These are phyloP conservation scores for Aleadryas rufinucha DNA, from an alignment of 2,113 vertebrate species.

Conservation along the genomic window DNA sequence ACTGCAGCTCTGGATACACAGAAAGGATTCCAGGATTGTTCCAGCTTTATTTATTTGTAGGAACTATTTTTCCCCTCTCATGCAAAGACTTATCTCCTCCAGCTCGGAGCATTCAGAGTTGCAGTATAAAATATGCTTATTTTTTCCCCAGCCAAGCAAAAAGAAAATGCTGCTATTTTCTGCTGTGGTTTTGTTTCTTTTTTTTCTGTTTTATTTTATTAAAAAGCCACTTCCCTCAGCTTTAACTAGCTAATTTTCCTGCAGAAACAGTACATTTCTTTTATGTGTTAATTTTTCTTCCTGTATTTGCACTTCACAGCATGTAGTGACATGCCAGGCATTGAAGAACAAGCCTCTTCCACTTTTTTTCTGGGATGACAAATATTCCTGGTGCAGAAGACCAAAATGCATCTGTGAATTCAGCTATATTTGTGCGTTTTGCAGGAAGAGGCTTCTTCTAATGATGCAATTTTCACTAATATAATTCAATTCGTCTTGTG, in stretches of 20 bases:
- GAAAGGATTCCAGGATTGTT: not conserved
- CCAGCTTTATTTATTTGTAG: not conserved
- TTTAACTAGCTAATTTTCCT: slow-evolving; percentile 37
- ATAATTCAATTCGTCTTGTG: not conserved
- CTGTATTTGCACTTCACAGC: slow-evolving; percentile 60
- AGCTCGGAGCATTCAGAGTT: not conserved
- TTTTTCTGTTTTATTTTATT: not conserved
- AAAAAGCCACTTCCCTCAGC: not conserved
- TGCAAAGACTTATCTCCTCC: not conserved
- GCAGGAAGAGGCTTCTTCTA: slow-evolving; percentile 14
- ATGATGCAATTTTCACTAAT: slow-evolving; percentile 14
- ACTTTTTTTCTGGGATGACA: slow-evolving; percentile 31
- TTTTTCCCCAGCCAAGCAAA: not conserved
- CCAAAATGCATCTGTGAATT: slow-evolving; percentile 31
- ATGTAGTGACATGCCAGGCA: slow-evolving; percentile 18
- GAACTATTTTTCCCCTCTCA: not conserved
- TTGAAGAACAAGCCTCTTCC: slow-evolving; percentile 21
- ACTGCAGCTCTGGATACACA: not conserved
- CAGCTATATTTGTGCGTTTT: slow-evolving; percentile 13
- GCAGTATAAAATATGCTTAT: not conserved
- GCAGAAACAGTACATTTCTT: slow-evolving; percentile 54
- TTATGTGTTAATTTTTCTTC: slow-evolving; percentile 63
- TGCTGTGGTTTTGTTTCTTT: not conserved
- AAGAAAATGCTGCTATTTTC: not conserved
- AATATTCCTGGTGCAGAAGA: slow-evolving; percentile 26